Percentiles rank a stretch among this genome's conserved stretches.
These are phyloP conservation scores for Rhinoderma darwinii DNA, from an alignment of 2,113 vertebrate species.

Conservation along the genomic window DNA sequence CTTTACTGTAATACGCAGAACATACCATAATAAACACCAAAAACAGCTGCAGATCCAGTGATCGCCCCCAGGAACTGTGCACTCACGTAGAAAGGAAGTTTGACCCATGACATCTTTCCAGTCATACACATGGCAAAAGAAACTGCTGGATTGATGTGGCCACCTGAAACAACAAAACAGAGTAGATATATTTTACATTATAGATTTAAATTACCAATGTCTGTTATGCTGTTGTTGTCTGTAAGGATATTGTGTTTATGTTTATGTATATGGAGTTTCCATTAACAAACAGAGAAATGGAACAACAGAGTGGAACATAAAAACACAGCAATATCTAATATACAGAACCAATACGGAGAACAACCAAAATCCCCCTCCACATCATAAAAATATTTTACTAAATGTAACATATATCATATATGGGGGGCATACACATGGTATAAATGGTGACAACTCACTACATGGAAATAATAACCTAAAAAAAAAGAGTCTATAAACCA, in stretches of 20 bases:
- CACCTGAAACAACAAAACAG: slow-evolving; percentile 76
- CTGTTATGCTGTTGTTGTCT: background rate
- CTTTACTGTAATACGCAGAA: background rate
- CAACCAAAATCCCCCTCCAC: too few relatives aligned
- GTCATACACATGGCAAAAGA: slow-evolving; percentile 91
- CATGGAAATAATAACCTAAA: too few relatives aligned
- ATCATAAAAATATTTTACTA: too few relatives aligned
- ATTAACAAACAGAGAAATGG: background rate
- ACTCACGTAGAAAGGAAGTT: slow-evolving; percentile 87
- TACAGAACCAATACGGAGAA: too few relatives aligned
- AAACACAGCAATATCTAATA: background rate
- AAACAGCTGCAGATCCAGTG: slow-evolving; percentile 83
- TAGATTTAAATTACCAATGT: background rate
- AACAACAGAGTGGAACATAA: background rate
- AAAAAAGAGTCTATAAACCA: too few relatives aligned
- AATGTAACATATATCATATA: too few relatives aligned
- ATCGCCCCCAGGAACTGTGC: slow-evolving; percentile 93
- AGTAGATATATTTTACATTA: background rate
- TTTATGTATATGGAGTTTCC: background rate
- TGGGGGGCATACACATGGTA: too few relatives aligned
- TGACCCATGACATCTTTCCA: slow-evolving; percentile 85
- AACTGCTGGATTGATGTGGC: slow-evolving; percentile 94
- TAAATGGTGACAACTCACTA: too few relatives aligned
- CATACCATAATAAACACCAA: slow-evolving; percentile 87
- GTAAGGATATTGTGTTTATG: background rate